Evolutionary conservation across 2,797 vertebrate genomes (phyloP).

Genomic region (Rhynchonycteris naso): DNA sequence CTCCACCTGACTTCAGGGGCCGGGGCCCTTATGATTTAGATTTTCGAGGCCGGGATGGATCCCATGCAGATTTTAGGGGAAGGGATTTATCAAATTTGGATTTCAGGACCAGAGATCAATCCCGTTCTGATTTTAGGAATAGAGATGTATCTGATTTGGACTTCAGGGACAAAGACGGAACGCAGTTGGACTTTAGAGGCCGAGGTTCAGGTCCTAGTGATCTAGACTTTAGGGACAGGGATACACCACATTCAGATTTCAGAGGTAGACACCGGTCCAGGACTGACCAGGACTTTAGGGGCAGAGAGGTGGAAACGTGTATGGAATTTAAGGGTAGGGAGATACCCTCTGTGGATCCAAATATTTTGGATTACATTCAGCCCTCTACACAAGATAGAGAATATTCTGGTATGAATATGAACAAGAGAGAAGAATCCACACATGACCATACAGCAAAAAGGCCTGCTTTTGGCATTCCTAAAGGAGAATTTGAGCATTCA

Average conservation of each 20-base stretch:
- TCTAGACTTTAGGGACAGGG: conserved; percentile 87
- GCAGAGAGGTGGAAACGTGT: conserved; percentile 86
- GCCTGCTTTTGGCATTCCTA: conserved; percentile 82
- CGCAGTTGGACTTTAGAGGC: conserved; percentile 85
- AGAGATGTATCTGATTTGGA: conserved; percentile 90
- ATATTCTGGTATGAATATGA: conserved; percentile 80
- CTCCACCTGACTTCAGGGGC: conserved; percentile 89
- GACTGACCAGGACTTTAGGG: conserved; percentile 90
- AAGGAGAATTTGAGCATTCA: conserved; percentile 85
- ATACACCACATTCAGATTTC: conserved; percentile 87
- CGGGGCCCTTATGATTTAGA: conserved; percentile 92
- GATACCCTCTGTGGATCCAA: conserved; percentile 86
- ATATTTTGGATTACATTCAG: conserved; percentile 86
- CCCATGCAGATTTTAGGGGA: conserved; percentile 88
- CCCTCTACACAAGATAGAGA: conserved; percentile 84
- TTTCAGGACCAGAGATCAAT: conserved; percentile 91
- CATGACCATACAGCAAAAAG: conserved; percentile 79
- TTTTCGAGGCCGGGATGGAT: conserved; percentile 90
- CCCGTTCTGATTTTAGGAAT: conserved; percentile 93
- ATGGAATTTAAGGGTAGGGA: conserved; percentile 88
- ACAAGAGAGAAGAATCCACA: conserved; percentile 83
- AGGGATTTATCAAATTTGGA: conserved; percentile 86
- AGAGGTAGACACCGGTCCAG: conserved; percentile 87
- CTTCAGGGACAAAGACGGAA: conserved; percentile 89
- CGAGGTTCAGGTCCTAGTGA: conserved; percentile 88